Percentiles rank a stretch among this genome's conserved stretches.
These are phyloP conservation scores for Threskiornis aethiopicus DNA, from an alignment of 2,797 vertebrate genomes.

Conservation along the genomic window DNA sequence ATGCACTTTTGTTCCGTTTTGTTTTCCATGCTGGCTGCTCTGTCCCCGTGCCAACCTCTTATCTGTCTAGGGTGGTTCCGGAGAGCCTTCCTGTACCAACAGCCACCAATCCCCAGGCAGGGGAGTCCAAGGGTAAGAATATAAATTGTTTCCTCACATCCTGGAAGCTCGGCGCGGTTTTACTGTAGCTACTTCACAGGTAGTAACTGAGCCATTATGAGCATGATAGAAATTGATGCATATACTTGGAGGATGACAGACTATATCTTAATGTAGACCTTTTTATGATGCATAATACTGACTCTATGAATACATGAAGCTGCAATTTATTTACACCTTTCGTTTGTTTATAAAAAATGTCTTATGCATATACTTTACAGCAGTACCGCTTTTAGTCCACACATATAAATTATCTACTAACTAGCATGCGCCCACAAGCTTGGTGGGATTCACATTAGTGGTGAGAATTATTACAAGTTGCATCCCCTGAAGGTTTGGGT, in stretches of 20 bases:
- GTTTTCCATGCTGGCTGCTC: not conserved
- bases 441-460: accelerated
- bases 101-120: not conserved
- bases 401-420: not conserved
- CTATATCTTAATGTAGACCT: not conserved
- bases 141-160: not conserved
- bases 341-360: not conserved
- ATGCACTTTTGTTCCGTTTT: not conserved
- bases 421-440: not conserved
- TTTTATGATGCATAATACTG: not conserved
- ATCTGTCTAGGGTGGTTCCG: not conserved
- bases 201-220: not conserved
- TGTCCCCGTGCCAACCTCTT: not conserved
- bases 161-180: not conserved
- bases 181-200: not conserved
- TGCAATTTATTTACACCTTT: constrained; percentile 26
- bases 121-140: not conserved
- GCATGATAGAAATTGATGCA: not conserved
- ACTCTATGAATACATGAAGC: not conserved
- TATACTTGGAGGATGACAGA: not conserved
- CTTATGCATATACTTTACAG: not conserved
- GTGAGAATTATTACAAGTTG: not conserved
- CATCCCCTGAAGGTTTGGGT: not conserved
- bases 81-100: not conserved
- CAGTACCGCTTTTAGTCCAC: not conserved